Percentiles rank a stretch among this genome's conserved stretches.
phyloP scores from a whole-genome alignment of 2,797 vertebrate species.

The Champsocephalus gunnari region DNA sequence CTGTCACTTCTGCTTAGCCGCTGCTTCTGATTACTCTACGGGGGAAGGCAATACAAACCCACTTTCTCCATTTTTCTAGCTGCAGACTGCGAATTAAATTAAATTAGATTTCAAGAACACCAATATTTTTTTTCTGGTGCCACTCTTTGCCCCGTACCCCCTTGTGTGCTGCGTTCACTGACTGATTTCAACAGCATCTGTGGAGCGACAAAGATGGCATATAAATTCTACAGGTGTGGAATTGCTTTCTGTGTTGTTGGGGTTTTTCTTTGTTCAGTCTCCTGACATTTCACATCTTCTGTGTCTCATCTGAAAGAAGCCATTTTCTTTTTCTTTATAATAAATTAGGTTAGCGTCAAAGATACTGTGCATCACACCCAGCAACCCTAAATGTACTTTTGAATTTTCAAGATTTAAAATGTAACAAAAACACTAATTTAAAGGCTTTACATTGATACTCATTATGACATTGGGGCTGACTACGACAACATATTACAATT shows the following conservation, averaged over 20 bases:
- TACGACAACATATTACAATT: background rate
- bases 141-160: constrained; percentile 24
- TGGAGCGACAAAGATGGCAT: constrained; percentile 4
- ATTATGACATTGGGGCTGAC: constrained; percentile 7
- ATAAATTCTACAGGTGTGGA: constrained; percentile 37
- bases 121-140: constrained; percentile 12
- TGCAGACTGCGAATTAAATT: constrained; percentile 8
- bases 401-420: constrained; percentile 18
- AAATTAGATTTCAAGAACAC: constrained; percentile 32
- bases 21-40: constrained; percentile 61
- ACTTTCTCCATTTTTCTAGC: constrained; percentile 53
- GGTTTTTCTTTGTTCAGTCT: constrained; percentile 9
- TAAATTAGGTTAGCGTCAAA: background rate
- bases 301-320: constrained; percentile 4
- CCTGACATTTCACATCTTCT: constrained; percentile 19
- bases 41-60: constrained; percentile 52
- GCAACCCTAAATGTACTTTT: constrained; percentile 13
- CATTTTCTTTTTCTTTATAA: background rate
- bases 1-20: constrained; percentile 72
- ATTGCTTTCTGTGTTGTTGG: constrained; percentile 27
- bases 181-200: constrained; percentile 27
- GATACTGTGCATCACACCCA: background rate
- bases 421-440: constrained; percentile 3
- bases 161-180: background rate
- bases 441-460: constrained; percentile 13